A percentile compares a stretch with the other conserved stretches of the same genome.
Conservation (phyloP, 2,797 vertebrate species). For the Anguilla anguilla region DNA sequence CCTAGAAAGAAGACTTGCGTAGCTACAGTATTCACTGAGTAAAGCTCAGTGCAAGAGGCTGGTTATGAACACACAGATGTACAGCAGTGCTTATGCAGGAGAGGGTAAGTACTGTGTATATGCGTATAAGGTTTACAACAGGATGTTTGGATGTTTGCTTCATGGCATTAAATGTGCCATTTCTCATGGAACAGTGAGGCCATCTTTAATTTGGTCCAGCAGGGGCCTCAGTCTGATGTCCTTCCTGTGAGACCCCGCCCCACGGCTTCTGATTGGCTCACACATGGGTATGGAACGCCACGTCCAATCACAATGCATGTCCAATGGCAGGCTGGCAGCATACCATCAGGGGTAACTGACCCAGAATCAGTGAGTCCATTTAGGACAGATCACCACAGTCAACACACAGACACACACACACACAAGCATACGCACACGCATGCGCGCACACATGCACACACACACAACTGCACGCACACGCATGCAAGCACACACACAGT, state of each 20-base stretch:
- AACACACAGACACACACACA: background rate
- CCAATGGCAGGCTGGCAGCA: background rate
- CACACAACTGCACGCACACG: too few relatives aligned
- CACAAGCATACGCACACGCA: background rate
- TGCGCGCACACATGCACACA: background rate
- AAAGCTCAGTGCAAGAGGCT: background rate
- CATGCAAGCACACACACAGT: background rate
- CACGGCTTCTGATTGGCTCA: background rate
- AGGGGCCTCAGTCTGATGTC: background rate
- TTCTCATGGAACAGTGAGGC: background rate
- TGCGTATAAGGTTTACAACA: slow-evolving; percentile 11
- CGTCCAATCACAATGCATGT: background rate
- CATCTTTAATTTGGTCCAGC: background rate
- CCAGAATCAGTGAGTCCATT: background rate
- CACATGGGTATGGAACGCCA: background rate
- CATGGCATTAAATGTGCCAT: background rate
- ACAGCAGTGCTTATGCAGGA: background rate
- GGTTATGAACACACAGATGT: background rate
- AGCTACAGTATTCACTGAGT: background rate
- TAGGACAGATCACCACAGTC: background rate
- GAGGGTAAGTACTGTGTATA: slow-evolving; percentile 1
- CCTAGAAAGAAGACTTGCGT: background rate
- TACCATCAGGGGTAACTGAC: background rate
- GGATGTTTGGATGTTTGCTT: slow-evolving; percentile 19
- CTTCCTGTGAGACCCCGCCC: background rate